Percentiles rank a stretch among this genome's conserved stretches.
phyloP scores from a whole-genome alignment of 2,113 vertebrate species.

The Sapayoa aenigma region DNA sequence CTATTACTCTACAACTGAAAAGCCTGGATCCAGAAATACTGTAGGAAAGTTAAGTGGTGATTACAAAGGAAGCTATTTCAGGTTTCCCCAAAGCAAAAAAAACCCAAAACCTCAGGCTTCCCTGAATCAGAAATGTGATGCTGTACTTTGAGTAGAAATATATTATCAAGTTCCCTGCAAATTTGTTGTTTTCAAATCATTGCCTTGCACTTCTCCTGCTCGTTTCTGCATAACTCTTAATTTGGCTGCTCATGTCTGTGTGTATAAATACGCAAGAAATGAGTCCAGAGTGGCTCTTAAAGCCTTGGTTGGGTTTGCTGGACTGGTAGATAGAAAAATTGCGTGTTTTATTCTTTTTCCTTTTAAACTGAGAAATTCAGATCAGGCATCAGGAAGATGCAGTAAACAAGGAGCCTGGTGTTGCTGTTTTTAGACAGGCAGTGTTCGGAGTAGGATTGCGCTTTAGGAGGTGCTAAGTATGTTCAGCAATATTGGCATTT shows the following conservation, averaged over 20 bases:
- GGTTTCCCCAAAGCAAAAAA: not conserved
- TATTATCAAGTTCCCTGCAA: not conserved
- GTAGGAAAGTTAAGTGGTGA: not conserved
- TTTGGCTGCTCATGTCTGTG: not conserved
- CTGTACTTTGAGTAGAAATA: not conserved
- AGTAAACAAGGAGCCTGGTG: not conserved
- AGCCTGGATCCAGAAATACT: not conserved
- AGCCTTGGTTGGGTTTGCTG: not conserved
- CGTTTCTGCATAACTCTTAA: not conserved
- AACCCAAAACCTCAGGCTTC: not conserved
- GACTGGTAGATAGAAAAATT: not conserved
- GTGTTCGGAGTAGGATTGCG: not conserved
- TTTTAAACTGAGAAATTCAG: not conserved
- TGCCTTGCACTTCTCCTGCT: not conserved
- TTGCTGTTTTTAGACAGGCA: conserved; percentile 36
- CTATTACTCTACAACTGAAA: not conserved
- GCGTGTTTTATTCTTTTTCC: not conserved
- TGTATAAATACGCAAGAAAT: not conserved
- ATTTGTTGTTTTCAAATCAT: conserved; percentile 4
- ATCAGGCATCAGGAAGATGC: not conserved
- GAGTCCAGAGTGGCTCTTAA: not conserved
- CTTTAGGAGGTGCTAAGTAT: conserved; percentile 40
- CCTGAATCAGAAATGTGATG: not conserved
- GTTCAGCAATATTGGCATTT: conserved; percentile 43
- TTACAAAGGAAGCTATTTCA: conserved; percentile 20